Conservation (phyloP, 2,888 invertebrate genomes). For the Fabriciana adippe region DNA sequence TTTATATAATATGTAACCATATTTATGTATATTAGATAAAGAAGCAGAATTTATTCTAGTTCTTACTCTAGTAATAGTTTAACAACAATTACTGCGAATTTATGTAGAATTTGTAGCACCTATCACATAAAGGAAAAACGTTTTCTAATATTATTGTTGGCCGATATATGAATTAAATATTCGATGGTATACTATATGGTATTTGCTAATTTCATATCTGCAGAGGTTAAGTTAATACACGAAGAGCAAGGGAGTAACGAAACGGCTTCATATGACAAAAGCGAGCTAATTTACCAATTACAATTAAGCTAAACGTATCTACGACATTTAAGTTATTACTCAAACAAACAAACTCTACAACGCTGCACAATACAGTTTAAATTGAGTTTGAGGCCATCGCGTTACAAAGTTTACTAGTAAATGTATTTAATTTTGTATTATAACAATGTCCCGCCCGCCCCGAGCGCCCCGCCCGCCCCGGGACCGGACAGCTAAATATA, state of each 20-base stretch:
- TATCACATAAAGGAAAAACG: too few species aligned
- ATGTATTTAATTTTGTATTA: constrained; percentile 21
- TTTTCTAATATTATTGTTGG: too few species aligned
- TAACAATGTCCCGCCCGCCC: not conserved
- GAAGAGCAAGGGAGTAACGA: not conserved
- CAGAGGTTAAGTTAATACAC: not conserved
- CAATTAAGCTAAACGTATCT: not conserved
- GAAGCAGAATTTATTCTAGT: too few species aligned
- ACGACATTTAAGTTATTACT: not conserved
- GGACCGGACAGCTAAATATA: constrained; percentile 4
- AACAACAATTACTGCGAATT: too few species aligned
- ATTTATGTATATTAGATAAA: too few species aligned
- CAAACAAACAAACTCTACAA: constrained; percentile 10
- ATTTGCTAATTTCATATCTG: too few species aligned
- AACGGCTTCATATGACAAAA: not conserved
- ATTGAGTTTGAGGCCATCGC: constrained; percentile 17
- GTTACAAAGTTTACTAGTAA: constrained; percentile 3
- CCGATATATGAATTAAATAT: too few species aligned
- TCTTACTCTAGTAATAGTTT: too few species aligned
- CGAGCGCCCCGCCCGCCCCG: not conserved
- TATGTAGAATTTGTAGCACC: too few species aligned
- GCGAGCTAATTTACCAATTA: constrained; percentile 5
- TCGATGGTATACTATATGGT: too few species aligned
- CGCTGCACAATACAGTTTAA: constrained; percentile 1
- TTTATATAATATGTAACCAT: too few species aligned